These are phyloP conservation scores for Prosopocoilus inquinatus DNA, from an alignment of 2,888 invertebrate species.

Conservation along the genomic window DNA sequence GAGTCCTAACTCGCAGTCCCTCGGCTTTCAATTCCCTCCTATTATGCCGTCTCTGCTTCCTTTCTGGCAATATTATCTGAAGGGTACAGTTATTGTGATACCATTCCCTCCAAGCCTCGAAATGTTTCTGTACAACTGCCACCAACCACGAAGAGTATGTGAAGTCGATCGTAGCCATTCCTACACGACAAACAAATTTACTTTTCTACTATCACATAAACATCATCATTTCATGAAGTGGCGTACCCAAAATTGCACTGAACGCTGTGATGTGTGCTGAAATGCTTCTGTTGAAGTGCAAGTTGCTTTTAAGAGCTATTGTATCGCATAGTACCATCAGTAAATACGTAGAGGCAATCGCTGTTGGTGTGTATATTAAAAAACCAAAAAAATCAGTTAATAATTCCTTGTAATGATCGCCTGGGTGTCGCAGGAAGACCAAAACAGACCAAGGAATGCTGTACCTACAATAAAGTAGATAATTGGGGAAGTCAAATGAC, in stretches of 20 bases:
- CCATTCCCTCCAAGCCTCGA: constrained; percentile 48
- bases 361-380: constrained; percentile 54
- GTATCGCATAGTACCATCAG: constrained; percentile 48
- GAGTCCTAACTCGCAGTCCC: no score
- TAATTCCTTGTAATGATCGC: constrained; percentile 50
- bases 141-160: constrained; percentile 51
- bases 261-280: constrained; percentile 45
- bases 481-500: not conserved
- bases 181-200: constrained; percentile 19
- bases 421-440: constrained; percentile 50
- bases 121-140: constrained; percentile 44
- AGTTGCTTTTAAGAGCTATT: constrained; percentile 38
- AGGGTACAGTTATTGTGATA: constrained; percentile 44
- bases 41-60: constrained; percentile 28
- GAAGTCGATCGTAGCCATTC: constrained; percentile 49
- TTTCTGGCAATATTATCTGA: constrained; percentile 43
- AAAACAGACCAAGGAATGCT: constrained; percentile 43
- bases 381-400: constrained; percentile 54
- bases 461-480: constrained; percentile 34
- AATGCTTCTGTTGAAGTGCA: constrained; percentile 34
- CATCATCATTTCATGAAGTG: no score
- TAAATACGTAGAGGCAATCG: constrained; percentile 50
- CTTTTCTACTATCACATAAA: not conserved
- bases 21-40: constrained; percentile 7
- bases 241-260: constrained; percentile 45